phyloP scores from a whole-genome alignment of 2,797 vertebrate species.

The Monodelphis domestica region DNA sequence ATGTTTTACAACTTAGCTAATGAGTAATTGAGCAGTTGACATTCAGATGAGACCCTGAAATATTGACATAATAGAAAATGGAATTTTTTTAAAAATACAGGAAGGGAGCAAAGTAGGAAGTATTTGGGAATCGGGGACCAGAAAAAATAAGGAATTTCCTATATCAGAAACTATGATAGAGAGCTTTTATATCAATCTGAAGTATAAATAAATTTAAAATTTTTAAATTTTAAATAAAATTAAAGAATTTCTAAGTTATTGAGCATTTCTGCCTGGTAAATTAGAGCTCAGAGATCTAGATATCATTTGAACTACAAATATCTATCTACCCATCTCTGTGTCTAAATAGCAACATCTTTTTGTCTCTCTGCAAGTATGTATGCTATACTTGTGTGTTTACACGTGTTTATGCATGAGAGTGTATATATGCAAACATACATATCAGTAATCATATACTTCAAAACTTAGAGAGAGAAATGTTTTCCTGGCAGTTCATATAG shows the following conservation, averaged over 20 bases:
- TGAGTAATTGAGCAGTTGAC: slow-evolving; percentile 76
- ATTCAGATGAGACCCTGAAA: slow-evolving; percentile 69
- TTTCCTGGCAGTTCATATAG: slow-evolving; percentile 81
- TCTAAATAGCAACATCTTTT: neutral
- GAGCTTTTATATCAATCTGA: slow-evolving; percentile 55
- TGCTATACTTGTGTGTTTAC: neutral
- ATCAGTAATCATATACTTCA: slow-evolving; percentile 74
- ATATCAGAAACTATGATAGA: slow-evolving; percentile 18
- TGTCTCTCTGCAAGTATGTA: neutral
- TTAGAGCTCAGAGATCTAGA: neutral
- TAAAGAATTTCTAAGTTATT: slow-evolving; percentile 48
- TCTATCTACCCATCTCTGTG: slow-evolving; percentile 5
- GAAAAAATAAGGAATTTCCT: slow-evolving; percentile 14
- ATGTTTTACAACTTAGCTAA: slow-evolving; percentile 79
- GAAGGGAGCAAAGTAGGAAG: slow-evolving; percentile 29
- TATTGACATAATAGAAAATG: slow-evolving; percentile 54
- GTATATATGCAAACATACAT: neutral
- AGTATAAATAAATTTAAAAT: too few species aligned
- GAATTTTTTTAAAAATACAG: slow-evolving; percentile 38
- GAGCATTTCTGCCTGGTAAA: neutral
- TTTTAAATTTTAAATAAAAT: slow-evolving; percentile 29
- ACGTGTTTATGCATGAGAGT: neutral
- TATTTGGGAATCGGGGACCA: neutral
- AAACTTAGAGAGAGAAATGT: slow-evolving; percentile 75
- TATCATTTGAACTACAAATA: slow-evolving; percentile 40